Evolutionary conservation across 2,113 vertebrate species (phyloP).

Genomic region (Danio rerio): GRCz12tu NC_133200.1:23336001-23336500

Average conservation of each 20-base stretch:
- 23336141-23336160: slow-evolving; percentile 23
- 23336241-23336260: background rate
- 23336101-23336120: slow-evolving; percentile 33
- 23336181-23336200: background rate
- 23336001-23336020: slow-evolving; percentile 39
- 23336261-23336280: background rate
- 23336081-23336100: slow-evolving; percentile 28
- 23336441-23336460: background rate
- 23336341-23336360: slow-evolving; percentile 6
- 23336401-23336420: background rate
- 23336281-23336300: background rate
- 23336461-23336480: background rate
- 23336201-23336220: background rate
- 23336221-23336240: background rate
- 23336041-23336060: background rate
- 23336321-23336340: background rate
- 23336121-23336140: slow-evolving; percentile 51
- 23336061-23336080: slow-evolving; percentile 26
- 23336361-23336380: background rate
- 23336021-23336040: background rate
- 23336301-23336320: background rate
- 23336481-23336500: background rate
- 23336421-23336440: background rate
- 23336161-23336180: no score
- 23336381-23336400: background rate